Evolutionary conservation across 2,888 invertebrate genomes (phyloP), one percentile per base, ranked within the genome.

Genomic region (Theristus sp.): DNA sequence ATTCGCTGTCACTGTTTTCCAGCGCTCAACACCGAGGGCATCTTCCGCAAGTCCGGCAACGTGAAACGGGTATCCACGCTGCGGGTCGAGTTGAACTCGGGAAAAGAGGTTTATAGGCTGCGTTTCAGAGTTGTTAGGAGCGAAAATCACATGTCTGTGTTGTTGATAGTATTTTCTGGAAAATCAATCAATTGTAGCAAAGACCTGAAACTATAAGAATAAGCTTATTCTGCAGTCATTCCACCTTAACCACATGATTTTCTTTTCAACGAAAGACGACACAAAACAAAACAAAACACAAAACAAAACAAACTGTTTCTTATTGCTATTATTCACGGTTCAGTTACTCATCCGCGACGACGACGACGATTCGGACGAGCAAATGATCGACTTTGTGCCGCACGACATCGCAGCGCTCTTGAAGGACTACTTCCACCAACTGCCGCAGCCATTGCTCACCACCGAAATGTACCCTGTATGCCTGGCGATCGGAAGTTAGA

Each of bases 371-470:
- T n/a, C n/a, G n/a, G n/a, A 24, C 13, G 13, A 22, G 46, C 46
- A 22, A 22, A 10, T 46, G 64, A 81, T 84, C 17, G 85, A 86
- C 56, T 85, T 85, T 68, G 87, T 87, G 76, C 89, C 90, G 1
- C 90, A 93, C 75, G 91, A 93, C 74, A 87, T 91, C 61, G 91
- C 89, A 13, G 87, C 89, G 0, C 80, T 93, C 52, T 81, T 93
- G 38, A 93, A 93, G 75, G 91, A 91, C 77, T 93, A 85, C 78
- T 83, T 93, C 66, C 79, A 93, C 58, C 91, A 93, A 74, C 78
- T 93, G 52, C 91, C 91, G 0, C 91, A 93, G 73, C 88, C 91
- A 13, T 79, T 93, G 64, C 82, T 93, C 53, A 89, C 89, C 73
- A 81, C 85, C 68, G 87, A 88, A 71, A 81, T 93, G 49, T 93